These are phyloP conservation scores for Falco naumanni DNA, from an alignment of 2,797 vertebrate genomes.

Conservation along the genomic window DNA sequence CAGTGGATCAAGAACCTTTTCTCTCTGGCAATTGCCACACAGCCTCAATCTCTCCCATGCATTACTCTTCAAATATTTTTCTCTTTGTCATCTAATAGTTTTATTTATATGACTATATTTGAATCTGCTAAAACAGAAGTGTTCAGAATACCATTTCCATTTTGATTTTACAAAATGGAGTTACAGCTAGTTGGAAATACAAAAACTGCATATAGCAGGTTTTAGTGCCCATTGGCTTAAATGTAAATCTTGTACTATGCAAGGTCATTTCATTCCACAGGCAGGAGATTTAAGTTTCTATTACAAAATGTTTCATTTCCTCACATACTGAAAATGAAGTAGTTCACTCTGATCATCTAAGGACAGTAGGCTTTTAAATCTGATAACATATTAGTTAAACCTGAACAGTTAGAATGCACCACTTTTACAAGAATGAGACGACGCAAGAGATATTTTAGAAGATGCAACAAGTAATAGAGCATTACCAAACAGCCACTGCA, in stretches of 20 bases:
- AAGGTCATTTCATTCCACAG: constrained; percentile 54
- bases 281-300: constrained; percentile 51
- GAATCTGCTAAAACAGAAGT: background rate
- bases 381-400: constrained; percentile 55
- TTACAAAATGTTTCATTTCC: constrained; percentile 55
- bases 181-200: constrained; percentile 15
- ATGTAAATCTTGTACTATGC: constrained; percentile 35
- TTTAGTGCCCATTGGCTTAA: constrained; percentile 57
- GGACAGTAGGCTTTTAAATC: constrained; percentile 42
- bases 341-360: constrained; percentile 27
- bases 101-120: constrained; percentile 22
- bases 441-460: constrained; percentile 14
- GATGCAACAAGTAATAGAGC: constrained; percentile 19
- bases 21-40: background rate
- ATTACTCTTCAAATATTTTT: background rate
- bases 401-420: background rate
- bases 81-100: background rate
- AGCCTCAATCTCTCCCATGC: background rate
- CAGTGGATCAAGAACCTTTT: background rate
- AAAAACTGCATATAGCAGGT: background rate
- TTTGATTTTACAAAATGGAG: constrained; percentile 24
- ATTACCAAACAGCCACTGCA: background rate
- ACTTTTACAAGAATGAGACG: background rate
- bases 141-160: constrained; percentile 18
- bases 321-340: constrained; percentile 48